Evolutionary conservation across 1,140 invertebrate genomes (phyloP).

Genomic region (Paralvinella palmiformis): DNA sequence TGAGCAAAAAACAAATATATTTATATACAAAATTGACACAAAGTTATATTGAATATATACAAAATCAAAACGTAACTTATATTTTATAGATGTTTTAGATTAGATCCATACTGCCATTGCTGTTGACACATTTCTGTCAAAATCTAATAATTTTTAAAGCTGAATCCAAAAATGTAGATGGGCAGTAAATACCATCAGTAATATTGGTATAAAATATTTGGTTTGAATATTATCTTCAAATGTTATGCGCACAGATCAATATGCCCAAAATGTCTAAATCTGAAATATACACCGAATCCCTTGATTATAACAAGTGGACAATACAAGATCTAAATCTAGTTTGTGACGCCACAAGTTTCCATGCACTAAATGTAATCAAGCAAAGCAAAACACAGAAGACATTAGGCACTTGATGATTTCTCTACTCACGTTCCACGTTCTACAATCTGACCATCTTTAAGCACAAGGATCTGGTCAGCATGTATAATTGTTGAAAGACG

Average conservation of each 20-base stretch:
- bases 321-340: background rate
- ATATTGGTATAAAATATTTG: too few relatives aligned
- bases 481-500: conserved; percentile 84
- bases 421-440: conserved; percentile 73
- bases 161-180: too few relatives aligned
- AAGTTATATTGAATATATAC: too few relatives aligned
- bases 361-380: background rate
- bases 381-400: too few relatives aligned
- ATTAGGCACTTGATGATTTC: background rate
- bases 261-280: background rate
- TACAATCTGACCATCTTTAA: conserved; percentile 83
- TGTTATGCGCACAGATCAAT: background rate
- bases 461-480: conserved; percentile 85
- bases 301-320: background rate
- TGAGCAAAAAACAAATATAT: background rate
- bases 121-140: too few relatives aligned
- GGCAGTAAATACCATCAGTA: too few relatives aligned
- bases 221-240: too few relatives aligned
- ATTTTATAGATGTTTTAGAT: too few relatives aligned
- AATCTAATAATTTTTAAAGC: too few relatives aligned
- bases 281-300: background rate
- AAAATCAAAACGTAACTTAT: too few relatives aligned
- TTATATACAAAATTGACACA: background rate
- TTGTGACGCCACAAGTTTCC: background rate
- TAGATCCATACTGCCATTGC: too few relatives aligned